Base-by-base conservation (phyloP, 2,888 invertebrate species). In the Athalia cordata region DNA sequence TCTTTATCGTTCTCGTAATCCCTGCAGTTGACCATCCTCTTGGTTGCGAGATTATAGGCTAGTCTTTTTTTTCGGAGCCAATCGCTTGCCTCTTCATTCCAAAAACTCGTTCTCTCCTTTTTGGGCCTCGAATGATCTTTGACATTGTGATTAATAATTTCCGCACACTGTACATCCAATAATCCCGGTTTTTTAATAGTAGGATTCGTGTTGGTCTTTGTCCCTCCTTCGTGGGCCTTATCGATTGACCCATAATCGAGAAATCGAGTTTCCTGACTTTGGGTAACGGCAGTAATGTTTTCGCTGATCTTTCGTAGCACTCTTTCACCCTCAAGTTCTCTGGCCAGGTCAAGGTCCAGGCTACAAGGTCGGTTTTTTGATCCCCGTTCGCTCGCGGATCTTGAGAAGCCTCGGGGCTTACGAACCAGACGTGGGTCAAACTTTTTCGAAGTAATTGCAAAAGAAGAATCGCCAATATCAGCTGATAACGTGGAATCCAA, bases 401-500 rank as follows among this genome's bases (percentile, higher is more conserved):
- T 84, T 43, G 82, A 81, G 62, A 90, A 89, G 0, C 87, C 87
- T 6, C 80, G 77, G 0, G 90, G 89, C 75, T 86, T 88, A 76
- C 85, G 87, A 76, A 89, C 87, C 6, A 84, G 61, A 3, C 83
- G 81, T 0, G 89, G 88, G 84, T 89, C 84, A 70, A 90, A 87
- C 83, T 92, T 93, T 3, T 90, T 90, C 0, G 93, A 92, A 8
- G 93, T 93, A n/a, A 92, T 88, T 11, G 92, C 87, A 62, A 92
- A 90, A 72, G 93, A 93, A 49, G 91, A 87, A 77, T 93, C 93
- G 0, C 93, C 93, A 4, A 91, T 86, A 80, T 93, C 93, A 0
- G 93, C 93, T 0, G 93, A 93, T 65, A 93, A 87, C 0, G 93
- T 93, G 81, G 93, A 93, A 85, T 93, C 92, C 49, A 93, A 87